Conservation (phyloP, 2,113 vertebrate species). For the Chloebia gouldiae region DNA sequence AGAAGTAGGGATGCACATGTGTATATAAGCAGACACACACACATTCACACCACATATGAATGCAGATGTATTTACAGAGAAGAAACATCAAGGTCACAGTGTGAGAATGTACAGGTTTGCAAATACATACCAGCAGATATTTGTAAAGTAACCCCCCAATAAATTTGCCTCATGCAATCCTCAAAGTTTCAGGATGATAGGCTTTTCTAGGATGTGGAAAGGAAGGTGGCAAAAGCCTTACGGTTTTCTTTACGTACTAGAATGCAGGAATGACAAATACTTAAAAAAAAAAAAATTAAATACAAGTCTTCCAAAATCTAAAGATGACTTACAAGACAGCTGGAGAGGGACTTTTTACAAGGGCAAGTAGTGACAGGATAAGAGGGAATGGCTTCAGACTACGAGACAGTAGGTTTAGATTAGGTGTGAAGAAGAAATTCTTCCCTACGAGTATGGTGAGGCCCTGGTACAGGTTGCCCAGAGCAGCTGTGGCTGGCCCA, state of each 20-base stretch:
- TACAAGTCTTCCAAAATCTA: not conserved
- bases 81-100: accelerated
- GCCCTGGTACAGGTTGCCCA: not conserved
- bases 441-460: accelerated
- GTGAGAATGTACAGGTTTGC: not conserved
- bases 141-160: not conserved
- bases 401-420: not conserved
- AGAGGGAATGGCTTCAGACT: not conserved
- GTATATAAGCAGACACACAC: not conserved
- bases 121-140: not conserved
- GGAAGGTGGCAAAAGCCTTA: not conserved
- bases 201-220: not conserved
- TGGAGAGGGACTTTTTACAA: not conserved
- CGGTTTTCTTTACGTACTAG: not conserved
- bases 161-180: not conserved
- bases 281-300: not conserved
- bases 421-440: not conserved
- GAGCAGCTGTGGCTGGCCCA: not conserved
- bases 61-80: not conserved
- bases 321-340: not conserved
- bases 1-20: not conserved
- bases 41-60: accelerated
- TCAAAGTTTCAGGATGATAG: not conserved
- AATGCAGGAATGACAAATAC: not conserved
- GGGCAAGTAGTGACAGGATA: not conserved